A percentile compares a stretch with the other conserved stretches of the same genome.
Conservation (phyloP, 2,797 vertebrate species). For the Cossypha polioptera region DNA sequence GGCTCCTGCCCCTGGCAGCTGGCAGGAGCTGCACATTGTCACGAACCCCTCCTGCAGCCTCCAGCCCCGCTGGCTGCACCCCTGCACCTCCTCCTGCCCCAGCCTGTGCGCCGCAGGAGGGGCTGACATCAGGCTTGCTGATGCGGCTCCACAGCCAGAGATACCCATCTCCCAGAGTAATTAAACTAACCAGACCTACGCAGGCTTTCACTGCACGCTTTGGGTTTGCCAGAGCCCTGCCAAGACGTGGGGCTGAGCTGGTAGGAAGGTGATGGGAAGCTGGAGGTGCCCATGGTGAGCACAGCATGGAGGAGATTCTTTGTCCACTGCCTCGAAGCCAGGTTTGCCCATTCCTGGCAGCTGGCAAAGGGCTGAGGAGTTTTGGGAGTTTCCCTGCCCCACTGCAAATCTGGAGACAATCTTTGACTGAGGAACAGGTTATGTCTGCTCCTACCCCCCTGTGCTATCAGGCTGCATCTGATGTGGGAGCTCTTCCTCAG, state of each 20-base stretch:
- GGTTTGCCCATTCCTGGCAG: background rate
- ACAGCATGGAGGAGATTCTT: background rate
- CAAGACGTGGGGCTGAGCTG: background rate
- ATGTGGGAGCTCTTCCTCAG: background rate
- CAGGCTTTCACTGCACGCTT: constrained; percentile 19
- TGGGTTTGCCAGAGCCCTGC: constrained; percentile 31
- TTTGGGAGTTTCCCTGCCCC: background rate
- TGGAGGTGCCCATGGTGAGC: background rate
- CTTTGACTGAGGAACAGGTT: background rate
- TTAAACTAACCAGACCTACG: constrained; percentile 33
- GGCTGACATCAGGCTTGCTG: constrained; percentile 56
- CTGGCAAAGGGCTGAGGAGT: background rate
- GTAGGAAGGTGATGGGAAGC: rapidly evolving
- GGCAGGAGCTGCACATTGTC: background rate
- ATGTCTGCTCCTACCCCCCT: constrained; percentile 21
- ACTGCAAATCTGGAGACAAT: background rate
- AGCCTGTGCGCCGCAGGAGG: constrained; percentile 66
- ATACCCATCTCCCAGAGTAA: constrained; percentile 57
- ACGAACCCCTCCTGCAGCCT: background rate
- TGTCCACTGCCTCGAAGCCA: background rate
- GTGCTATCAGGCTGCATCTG: constrained; percentile 23
- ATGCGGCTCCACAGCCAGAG: constrained; percentile 29
- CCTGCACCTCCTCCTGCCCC: constrained; percentile 46
- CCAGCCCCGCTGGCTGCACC: background rate
- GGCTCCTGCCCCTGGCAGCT: background rate